Evolutionary conservation across 2,888 invertebrate species (phyloP), one percentile per base, ranked within the genome.

Genomic region (Ditula angustiorana): DNA sequence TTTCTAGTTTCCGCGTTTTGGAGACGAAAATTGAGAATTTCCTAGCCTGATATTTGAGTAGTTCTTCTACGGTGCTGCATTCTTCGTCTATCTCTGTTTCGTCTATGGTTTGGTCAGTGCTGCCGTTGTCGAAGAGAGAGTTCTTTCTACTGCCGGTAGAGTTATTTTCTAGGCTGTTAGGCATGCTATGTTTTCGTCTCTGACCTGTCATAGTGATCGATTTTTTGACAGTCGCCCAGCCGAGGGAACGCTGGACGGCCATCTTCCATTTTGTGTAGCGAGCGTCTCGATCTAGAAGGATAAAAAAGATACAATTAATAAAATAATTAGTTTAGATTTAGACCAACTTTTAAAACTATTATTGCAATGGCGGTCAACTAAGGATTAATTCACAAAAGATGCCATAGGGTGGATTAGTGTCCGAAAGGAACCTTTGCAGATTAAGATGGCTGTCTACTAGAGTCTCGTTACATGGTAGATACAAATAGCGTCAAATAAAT

Each of bases 231-330:
- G 95, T 94, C 19, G 96, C 96, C 99, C 99, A 99, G 67, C 97
- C 97, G 74, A 98, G 94, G 35, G 98, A 97, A 28, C 98, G 94
- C 78, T 98, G 96, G 1, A 99, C 98, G 0, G 99, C 99, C 95
- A 97, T 97, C 89, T 98, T 98, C 99, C 99, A 99, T 87, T 97
- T 96, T 5, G 95, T 96, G 86, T 97, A 98, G 68, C 98, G 94
- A 3, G 95, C 94, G 80, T 97, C 95, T 61, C 98, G 95, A 81
- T 98, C 97, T 96, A 86, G 1, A 84, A 41, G 8, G 4, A 41
- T 5, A 84, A 55, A 49, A 69, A 63, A 66, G n/a, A 67, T 30
- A n/a, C n/a, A 37, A 41, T 46, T 19, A 19, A 19, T 46, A 46
- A 21, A 46, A 16, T 23, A 26, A 5, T 26, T 3, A 26, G 26